Percentiles rank a stretch among this genome's conserved stretches.
Conservation (phyloP, 1,140 invertebrate species). For the Battus philenor region DNA sequence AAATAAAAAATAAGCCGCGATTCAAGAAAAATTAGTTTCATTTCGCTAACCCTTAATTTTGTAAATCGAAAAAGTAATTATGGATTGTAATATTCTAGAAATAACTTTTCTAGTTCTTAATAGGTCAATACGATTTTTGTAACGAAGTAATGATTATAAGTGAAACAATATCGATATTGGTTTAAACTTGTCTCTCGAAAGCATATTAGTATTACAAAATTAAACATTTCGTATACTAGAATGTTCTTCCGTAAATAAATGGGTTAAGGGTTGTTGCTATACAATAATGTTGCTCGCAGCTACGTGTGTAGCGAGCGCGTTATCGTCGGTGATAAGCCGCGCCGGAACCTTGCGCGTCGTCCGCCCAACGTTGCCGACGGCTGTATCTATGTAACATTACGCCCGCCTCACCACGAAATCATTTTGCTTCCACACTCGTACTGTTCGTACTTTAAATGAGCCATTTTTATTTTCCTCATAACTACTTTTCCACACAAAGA, state of each 20-base stretch:
- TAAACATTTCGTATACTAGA: too few species aligned
- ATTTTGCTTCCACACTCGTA: conserved; percentile 41
- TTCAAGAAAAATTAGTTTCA: too few species aligned
- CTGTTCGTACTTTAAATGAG: conserved; percentile 2
- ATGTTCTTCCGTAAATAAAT: conserved; percentile 5
- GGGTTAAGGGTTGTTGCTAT: conserved; percentile 11
- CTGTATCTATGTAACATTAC: conserved; percentile 41
- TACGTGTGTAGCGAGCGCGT: conserved; percentile 25
- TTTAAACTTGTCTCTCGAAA: too few species aligned
- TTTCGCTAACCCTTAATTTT: too few species aligned
- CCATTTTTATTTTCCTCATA: conserved; percentile 7
- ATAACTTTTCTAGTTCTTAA: too few species aligned
- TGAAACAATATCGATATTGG: too few species aligned
- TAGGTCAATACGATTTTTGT: too few species aligned
- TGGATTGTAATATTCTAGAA: too few species aligned
- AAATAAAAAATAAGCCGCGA: too few species aligned
- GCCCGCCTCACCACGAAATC: conserved; percentile 33
- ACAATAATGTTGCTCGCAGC: conserved; percentile 9
- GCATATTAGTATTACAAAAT: too few species aligned
- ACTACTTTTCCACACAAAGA: neutral
- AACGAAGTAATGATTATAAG: too few species aligned
- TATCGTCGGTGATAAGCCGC: conserved; percentile 59
- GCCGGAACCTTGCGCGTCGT: conserved; percentile 42
- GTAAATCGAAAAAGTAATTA: too few species aligned
- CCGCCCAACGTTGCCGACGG: conserved; percentile 34